Conservation (phyloP, 1,140 invertebrate species). For the Diorhabda carinulata region DNA sequence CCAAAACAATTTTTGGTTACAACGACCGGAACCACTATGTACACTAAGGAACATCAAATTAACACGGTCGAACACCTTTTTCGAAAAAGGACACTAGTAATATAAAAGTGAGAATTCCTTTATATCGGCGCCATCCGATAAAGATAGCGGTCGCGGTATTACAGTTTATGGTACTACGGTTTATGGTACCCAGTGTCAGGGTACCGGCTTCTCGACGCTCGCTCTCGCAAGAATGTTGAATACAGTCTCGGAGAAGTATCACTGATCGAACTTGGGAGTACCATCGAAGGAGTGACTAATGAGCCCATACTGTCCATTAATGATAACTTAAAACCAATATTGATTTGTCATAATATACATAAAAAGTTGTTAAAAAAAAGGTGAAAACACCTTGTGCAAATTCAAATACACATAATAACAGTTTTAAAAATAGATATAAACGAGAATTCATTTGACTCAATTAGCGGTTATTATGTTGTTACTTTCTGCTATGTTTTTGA, state of each 20-base stretch:
- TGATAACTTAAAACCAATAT: too few species aligned
- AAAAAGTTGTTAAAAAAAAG: too few species aligned
- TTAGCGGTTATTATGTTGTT: too few species aligned
- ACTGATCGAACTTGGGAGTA: neutral
- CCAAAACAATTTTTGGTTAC: neutral
- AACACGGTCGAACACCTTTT: neutral
- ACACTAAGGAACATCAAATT: neutral
- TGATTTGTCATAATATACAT: too few species aligned
- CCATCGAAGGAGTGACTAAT: constrained; percentile 1
- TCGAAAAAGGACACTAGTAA: constrained; percentile 2
- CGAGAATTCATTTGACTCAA: too few species aligned
- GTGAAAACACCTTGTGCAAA: too few species aligned
- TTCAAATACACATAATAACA: too few species aligned
- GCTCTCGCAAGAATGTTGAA: constrained; percentile 1
- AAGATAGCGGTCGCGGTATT: constrained; percentile 1
- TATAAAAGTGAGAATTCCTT: constrained; percentile 2
- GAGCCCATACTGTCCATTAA: too few species aligned
- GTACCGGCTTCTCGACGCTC: neutral
- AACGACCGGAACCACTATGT: neutral
- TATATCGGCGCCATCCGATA: constrained; percentile 1
- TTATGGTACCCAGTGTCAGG: constrained; percentile 1
- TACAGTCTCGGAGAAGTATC: neutral
- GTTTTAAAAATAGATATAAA: too few species aligned
- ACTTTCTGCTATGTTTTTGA: too few species aligned
- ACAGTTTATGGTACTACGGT: constrained; percentile 2